These are phyloP conservation scores for Littorina saxatilis DNA, from an alignment of 1,140 invertebrate genomes.

Conservation along the genomic window DNA sequence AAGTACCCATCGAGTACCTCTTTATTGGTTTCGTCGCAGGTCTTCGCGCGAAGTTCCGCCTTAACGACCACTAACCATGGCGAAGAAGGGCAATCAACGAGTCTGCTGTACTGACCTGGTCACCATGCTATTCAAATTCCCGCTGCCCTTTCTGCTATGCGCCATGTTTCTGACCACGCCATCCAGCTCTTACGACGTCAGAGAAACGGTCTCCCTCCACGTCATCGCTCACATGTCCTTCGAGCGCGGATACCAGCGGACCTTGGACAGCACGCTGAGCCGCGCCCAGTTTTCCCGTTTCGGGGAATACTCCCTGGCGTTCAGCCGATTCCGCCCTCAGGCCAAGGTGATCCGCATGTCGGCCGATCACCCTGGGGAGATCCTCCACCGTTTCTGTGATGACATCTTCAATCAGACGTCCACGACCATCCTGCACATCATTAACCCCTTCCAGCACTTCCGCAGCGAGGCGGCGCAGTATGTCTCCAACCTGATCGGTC, in stretches of 20 bases:
- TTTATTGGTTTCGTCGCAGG: no score
- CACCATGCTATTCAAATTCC: no score
- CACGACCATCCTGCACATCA: slow-evolving; percentile 46
- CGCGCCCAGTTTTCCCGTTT: background rate
- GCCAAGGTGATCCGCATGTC: background rate
- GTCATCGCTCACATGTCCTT: slow-evolving; percentile 33
- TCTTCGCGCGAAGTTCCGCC: no score
- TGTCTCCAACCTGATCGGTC: slow-evolving; percentile 38
- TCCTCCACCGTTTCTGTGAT: slow-evolving; percentile 42
- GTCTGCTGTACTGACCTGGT: no score
- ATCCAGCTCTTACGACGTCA: background rate
- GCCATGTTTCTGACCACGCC: background rate
- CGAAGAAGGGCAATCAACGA: no score
- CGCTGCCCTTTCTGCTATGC: no score
- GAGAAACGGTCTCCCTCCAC: slow-evolving; percentile 21
- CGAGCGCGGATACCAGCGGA: slow-evolving; percentile 14
- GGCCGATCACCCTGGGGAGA: slow-evolving; percentile 35
- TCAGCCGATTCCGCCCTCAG: background rate
- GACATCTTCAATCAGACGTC: slow-evolving; percentile 46
- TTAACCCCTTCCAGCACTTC: slow-evolving; percentile 44
- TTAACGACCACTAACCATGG: no score
- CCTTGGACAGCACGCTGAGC: slow-evolving; percentile 18
- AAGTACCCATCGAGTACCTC: no score
- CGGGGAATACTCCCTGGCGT: slow-evolving; percentile 10
- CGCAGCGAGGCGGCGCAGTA: slow-evolving; percentile 37